Conservation (phyloP, 2,113 vertebrate genomes). For the Trichomycterus rosablanca region DNA sequence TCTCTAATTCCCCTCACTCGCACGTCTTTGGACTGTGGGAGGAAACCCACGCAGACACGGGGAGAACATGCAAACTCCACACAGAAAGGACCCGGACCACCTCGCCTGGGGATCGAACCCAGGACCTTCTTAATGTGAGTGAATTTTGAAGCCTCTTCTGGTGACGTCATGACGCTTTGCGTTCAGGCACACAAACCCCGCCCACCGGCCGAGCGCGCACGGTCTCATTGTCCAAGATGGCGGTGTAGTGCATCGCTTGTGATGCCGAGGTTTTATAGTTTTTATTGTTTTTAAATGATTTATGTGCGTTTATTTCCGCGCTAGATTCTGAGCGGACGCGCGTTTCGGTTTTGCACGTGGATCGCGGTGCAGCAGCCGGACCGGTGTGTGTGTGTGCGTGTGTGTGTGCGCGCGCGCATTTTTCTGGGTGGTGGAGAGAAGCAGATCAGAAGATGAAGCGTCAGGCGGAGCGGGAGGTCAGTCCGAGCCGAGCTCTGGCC, state of each 20-base stretch:
- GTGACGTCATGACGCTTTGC: conserved; percentile 40
- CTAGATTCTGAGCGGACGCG: not conserved
- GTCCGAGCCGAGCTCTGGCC: conserved; percentile 70
- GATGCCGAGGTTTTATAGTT: conserved; percentile 57
- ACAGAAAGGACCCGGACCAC: no score
- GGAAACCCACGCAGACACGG: no score
- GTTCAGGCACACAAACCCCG: conserved; percentile 45
- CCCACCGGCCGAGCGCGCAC: conserved; percentile 55
- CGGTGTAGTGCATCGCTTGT: conserved; percentile 66
- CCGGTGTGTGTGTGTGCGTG: not conserved
- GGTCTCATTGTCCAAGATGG: conserved; percentile 98
- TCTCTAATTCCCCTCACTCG: no score
- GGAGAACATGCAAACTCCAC: no score
- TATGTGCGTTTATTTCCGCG: not conserved
- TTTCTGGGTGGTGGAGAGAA: conserved; percentile 50
- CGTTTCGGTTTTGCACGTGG: not conserved
- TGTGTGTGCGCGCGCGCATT: conserved; percentile 44
- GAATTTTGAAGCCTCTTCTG: no score
- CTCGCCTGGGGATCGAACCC: no score
- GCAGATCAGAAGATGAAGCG: conserved; percentile 78
- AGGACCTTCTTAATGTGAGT: no score
- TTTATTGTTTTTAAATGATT: conserved; percentile 1
- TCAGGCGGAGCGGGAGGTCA: conserved; percentile 83
- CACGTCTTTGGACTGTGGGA: no score
- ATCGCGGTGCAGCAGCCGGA: not conserved